Percentiles rank a stretch among this genome's conserved stretches.
phyloP scores from a whole-genome alignment of 2,797 vertebrate species.

The Pipistrellus pipistrellus region DNA sequence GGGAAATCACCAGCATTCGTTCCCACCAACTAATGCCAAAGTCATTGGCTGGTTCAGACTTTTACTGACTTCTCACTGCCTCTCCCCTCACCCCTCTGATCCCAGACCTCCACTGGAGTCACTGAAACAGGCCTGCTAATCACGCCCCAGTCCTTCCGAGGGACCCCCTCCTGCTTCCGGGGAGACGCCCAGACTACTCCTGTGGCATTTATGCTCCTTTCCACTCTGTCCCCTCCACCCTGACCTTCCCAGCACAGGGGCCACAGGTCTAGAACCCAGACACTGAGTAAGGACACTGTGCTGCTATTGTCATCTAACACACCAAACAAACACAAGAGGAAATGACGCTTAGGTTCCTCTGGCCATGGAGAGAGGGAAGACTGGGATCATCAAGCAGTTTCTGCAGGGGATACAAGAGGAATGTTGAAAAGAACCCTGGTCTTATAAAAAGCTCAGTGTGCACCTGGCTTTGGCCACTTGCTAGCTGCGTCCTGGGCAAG shows the following conservation, averaged over 20 bases:
- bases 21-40: neutral
- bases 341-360: neutral
- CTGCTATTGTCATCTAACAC: neutral
- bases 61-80: neutral
- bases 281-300: neutral
- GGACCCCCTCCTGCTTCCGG: neutral
- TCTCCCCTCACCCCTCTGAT: neutral
- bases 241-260: neutral
- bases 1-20: neutral
- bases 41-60: neutral
- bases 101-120: neutral
- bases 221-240: neutral
- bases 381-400: neutral
- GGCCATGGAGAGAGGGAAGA: neutral
- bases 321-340: neutral
- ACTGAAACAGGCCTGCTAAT: neutral
- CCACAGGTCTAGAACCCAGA: neutral
- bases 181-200: neutral
- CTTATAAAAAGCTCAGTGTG: neutral
- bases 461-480: neutral
- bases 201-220: neutral
- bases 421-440: neutral
- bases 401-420: neutral
- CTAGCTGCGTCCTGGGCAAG: neutral
- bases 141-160: neutral